Percentiles rank a stretch among this genome's conserved stretches.
Conservation (phyloP, 2,113 vertebrate genomes). For the Phylloscopus trochilus region DNA sequence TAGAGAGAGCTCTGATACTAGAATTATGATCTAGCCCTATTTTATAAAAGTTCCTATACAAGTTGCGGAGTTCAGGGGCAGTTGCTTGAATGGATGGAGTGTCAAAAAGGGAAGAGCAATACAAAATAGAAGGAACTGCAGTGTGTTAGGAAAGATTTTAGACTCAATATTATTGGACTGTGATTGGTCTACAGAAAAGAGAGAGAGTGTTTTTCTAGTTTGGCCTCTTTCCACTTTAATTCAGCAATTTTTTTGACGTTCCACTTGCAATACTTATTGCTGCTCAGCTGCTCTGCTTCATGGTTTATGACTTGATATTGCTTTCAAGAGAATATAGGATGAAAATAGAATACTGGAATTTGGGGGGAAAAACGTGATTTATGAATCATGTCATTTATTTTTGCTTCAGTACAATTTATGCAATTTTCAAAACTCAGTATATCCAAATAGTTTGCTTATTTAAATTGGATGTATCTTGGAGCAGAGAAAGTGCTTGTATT, state of each 20-base stretch:
- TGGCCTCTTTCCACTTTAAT: conserved; percentile 31
- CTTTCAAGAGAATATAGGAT: conserved; percentile 6
- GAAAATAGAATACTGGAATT: conserved; percentile 19
- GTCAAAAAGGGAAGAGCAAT: background rate
- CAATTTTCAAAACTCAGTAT: background rate
- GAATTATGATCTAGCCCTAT: background rate
- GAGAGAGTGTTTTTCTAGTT: background rate
- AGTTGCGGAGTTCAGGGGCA: background rate
- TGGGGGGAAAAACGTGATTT: background rate
- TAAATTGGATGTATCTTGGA: background rate
- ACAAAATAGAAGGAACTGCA: background rate
- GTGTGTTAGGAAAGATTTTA: background rate
- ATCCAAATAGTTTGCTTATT: background rate
- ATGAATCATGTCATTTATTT: background rate
- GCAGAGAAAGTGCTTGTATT: background rate
- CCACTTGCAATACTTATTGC: conserved; percentile 34
- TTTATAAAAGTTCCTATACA: background rate
- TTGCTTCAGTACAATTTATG: background rate
- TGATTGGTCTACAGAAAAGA: background rate
- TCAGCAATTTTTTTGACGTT: conserved; percentile 38
- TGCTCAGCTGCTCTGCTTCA: conserved; percentile 5
- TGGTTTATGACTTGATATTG: conserved; percentile 38
- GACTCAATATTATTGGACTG: background rate
- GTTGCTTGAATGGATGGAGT: background rate
- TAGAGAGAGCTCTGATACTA: conserved; percentile 63